Evolutionary conservation across 2,888 invertebrate species (phyloP), one percentile per base, ranked within the genome.

Genomic region (Clostera curtula): DNA sequence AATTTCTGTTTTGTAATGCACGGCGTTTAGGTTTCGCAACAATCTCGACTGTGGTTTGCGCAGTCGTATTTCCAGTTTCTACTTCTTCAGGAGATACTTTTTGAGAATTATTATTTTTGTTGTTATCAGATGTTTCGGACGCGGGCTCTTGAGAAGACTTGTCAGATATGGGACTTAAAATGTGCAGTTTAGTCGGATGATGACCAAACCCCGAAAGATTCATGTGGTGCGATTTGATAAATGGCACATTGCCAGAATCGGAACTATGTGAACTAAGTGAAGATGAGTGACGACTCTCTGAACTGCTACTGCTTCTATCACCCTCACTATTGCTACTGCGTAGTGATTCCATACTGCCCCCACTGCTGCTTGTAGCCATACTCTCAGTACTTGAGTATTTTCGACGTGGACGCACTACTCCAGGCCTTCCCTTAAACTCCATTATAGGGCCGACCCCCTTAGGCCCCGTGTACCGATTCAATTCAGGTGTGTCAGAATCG

Each of bases 311-410:
- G 59, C 93, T 94, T 49, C 93, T 85, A 58, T 93, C 93, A 14
- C 93, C 93, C 69, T 94, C 94, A 65, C 94, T 95, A 31, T 93
- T 93, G 65, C 93, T 93, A 71, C 93, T 93, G 39, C 93, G 87
- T 38, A 95, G 77, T 29, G 94, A 94, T 62, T 95, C 95, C 90
- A 95, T 91, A 67, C 94, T 94, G 20, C 93, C 93, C 25, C 92
- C 93, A 59, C 93, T 93, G 72, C 93, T 93, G 57, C 93, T 93
- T 4, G 93, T 93, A 15, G 93, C 93, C 88, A 94, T 93, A 66
- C 93, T 93, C 71, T 94, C 94, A 14, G 93, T 93, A 55, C 93
- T 93, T 4, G 91, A 91, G 67, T 89, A 92, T 45, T 83, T 83
- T 41, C 88, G 79, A 36, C 89, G 80, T 43, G 88, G 80, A 40